Percentiles rank a stretch among this genome's conserved stretches.
phyloP scores from a whole-genome alignment of 1,140 invertebrate species.

The Danaus melanippus region DNA sequence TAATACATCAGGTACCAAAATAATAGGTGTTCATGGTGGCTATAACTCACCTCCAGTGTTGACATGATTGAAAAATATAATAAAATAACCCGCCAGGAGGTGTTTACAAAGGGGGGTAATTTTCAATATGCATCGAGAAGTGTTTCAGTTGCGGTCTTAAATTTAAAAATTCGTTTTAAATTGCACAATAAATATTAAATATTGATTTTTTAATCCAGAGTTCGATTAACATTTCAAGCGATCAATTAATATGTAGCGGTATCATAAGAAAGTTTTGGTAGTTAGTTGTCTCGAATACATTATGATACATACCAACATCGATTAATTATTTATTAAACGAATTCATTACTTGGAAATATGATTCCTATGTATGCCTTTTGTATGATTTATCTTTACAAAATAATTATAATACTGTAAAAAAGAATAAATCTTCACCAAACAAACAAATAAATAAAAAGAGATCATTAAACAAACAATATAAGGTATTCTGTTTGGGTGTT shows the following conservation, averaged over 20 bases:
- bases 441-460: no score
- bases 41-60: conserved; percentile 64
- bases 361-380: no score
- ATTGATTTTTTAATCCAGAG: conserved; percentile 34
- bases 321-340: no score
- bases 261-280: conserved; percentile 33
- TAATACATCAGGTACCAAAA: conserved; percentile 63
- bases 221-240: conserved; percentile 41
- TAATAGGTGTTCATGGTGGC: conserved; percentile 58
- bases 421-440: no score
- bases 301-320: no score
- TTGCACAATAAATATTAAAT: conserved; percentile 38
- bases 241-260: conserved; percentile 41
- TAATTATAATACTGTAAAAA: no score
- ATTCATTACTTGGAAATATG: no score
- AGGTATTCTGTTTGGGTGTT: no score
- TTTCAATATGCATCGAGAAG: conserved; percentile 60
- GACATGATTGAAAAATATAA: conserved; percentile 52
- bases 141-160: conserved; percentile 24
- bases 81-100: conserved; percentile 45
- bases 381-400: no score
- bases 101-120: conserved; percentile 60
- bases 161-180: conserved; percentile 28
- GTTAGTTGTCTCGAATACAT: no score
- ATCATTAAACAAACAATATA: no score